These are phyloP conservation scores for Lepidurus packardi DNA, from an alignment of 1,140 invertebrate species.

Conservation along the genomic window DNA sequence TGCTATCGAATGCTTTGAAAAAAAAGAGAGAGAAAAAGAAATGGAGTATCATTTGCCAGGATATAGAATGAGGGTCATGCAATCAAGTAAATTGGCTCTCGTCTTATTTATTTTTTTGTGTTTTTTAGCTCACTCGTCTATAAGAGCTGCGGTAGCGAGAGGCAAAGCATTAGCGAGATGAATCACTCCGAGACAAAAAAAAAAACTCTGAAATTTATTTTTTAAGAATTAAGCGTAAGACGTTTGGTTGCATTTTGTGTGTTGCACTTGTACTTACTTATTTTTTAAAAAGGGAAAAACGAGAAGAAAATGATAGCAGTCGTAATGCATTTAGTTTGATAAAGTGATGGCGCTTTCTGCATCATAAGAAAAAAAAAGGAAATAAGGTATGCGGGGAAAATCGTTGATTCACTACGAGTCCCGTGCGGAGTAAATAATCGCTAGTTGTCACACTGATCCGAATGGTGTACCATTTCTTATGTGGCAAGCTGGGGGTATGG, in stretches of 20 bases:
- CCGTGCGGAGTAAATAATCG: not conserved
- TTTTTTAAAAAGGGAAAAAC: not conserved
- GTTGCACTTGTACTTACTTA: not conserved
- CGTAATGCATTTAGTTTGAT: not conserved
- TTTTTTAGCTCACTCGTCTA: not conserved
- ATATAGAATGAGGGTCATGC: not conserved
- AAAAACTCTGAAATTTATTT: not conserved
- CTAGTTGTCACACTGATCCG: not conserved
- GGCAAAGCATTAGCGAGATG: constrained; percentile 2
- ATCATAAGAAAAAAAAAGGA: not conserved
- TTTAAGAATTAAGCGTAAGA: not conserved
- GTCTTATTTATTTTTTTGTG: not conserved
- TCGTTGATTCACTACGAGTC: not conserved
- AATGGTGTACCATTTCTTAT: constrained; percentile 5
- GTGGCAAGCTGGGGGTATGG: not conserved
- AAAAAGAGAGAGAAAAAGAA: not conserved
- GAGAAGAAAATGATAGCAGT: not conserved
- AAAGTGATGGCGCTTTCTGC: not conserved
- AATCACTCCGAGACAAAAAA: not conserved
- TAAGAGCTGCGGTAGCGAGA: not conserved
- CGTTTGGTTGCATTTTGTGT: not conserved
- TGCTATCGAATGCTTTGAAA: too few relatives aligned
- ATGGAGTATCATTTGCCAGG: not conserved
- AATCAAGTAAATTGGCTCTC: constrained; percentile 11
- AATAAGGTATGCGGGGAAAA: not conserved